A percentile compares a stretch with the other conserved stretches of the same genome.
These are phyloP conservation scores for Barypeithes pellucidus DNA, from an alignment of 2,888 invertebrate genomes.

Conservation along the genomic window DNA sequence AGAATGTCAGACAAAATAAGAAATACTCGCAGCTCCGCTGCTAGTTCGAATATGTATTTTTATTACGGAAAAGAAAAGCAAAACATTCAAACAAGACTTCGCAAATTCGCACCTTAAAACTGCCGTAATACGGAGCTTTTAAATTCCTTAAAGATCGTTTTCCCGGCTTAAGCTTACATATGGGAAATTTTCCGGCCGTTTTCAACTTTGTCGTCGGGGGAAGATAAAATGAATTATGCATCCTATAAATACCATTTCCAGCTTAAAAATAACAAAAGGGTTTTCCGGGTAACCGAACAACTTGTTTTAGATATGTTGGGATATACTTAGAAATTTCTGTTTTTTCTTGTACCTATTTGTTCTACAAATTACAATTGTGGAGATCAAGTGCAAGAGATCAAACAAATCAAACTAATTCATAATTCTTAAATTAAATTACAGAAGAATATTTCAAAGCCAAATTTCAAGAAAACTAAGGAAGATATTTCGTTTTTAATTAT, in stretches of 20 bases:
- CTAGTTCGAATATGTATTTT: background rate
- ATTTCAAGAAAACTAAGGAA: no score
- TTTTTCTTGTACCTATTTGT: background rate
- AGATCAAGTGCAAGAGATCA: no score
- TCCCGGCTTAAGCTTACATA: slow-evolving; percentile 47
- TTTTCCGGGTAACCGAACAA: slow-evolving; percentile 12
- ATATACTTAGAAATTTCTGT: background rate
- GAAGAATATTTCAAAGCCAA: no score
- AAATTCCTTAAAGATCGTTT: slow-evolving; percentile 39
- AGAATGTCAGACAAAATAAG: background rate
- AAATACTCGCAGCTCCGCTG: background rate
- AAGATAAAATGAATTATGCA: slow-evolving; percentile 49
- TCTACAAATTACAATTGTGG: background rate
- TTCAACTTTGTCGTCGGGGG: slow-evolving; percentile 49
- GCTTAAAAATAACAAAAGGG: slow-evolving; percentile 46
- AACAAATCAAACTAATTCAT: no score
- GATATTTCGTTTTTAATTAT: no score
- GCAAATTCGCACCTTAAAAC: slow-evolving; percentile 22
- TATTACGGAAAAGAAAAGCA: slow-evolving; percentile 15
- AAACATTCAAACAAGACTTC: slow-evolving; percentile 25
- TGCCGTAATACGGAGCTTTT: slow-evolving; percentile 24
- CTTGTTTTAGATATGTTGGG: slow-evolving; percentile 12
- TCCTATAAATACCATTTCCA: slow-evolving; percentile 43
- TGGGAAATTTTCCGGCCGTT: slow-evolving; percentile 51
- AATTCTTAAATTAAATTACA: no score